Percentiles rank a stretch among this genome's conserved stretches.
These are phyloP conservation scores for Mustelus asterias DNA, from an alignment of 2,113 vertebrate species.

Conservation along the genomic window DNA sequence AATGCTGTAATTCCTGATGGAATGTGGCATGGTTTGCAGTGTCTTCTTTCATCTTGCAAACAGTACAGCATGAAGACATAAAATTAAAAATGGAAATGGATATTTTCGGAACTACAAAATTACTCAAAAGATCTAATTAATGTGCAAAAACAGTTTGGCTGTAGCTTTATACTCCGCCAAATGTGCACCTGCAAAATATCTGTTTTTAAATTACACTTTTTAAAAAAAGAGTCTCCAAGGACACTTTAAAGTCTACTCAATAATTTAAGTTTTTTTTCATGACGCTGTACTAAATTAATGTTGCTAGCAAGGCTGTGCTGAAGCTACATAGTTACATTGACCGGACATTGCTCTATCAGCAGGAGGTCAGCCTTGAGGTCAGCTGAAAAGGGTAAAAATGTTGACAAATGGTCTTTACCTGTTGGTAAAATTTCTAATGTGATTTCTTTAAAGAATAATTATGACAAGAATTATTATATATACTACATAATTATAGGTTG, in stretches of 20 bases:
- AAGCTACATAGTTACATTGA: not conserved
- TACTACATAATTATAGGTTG: not conserved
- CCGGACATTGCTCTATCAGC: not conserved
- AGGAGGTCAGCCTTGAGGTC: not conserved
- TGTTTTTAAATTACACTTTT: not conserved
- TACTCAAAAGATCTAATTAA: not conserved
- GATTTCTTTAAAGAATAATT: not conserved
- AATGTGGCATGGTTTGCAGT: not conserved
- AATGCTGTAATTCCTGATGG: not conserved
- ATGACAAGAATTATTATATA: not conserved
- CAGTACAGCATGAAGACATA: not conserved
- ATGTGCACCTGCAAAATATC: not conserved
- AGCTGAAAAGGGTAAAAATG: not conserved
- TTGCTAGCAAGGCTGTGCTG: not conserved
- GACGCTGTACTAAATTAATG: not conserved
- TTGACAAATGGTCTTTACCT: not conserved
- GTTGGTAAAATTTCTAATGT: not conserved
- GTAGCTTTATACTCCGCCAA: not conserved
- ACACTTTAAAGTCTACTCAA: not conserved
- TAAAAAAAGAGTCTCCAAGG: not conserved
- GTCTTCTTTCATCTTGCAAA: not conserved
- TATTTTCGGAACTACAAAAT: not conserved
- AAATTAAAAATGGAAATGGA: not conserved
- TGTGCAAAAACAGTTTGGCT: not conserved
- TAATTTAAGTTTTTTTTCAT: not conserved